Percentiles rank a stretch among this genome's conserved stretches.
Conservation (phyloP, 2,797 vertebrate genomes). For the Lacerta bilineata region DNA sequence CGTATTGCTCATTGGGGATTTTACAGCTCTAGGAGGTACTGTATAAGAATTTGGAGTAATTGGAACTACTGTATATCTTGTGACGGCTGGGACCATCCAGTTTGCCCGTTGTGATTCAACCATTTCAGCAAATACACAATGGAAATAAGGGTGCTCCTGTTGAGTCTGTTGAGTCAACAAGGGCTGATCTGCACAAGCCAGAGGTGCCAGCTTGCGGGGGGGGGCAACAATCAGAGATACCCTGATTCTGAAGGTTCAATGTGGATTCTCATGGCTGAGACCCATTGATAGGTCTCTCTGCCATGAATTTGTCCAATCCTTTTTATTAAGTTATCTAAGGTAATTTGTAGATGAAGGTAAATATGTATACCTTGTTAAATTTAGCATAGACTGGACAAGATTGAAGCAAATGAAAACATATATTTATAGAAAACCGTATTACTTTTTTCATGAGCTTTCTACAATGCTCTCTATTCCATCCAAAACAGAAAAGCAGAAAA, state of each 20-base stretch:
- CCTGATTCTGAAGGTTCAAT: too few relatives aligned
- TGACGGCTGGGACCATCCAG: neutral
- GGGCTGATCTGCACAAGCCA: too few relatives aligned
- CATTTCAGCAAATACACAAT: too few relatives aligned
- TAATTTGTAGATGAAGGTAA: neutral
- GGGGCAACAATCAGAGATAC: too few relatives aligned
- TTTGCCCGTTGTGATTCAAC: too few relatives aligned
- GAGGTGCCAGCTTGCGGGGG: too few relatives aligned
- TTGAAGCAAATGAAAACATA: neutral
- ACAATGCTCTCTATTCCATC: neutral
- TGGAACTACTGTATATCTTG: constrained; percentile 8
- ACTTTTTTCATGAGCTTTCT: constrained; percentile 16
- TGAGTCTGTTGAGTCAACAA: too few relatives aligned
- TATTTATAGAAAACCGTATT: neutral
- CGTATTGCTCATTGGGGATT: constrained; percentile 25
- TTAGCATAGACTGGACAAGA: neutral
- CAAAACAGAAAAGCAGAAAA: neutral
- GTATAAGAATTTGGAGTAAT: neutral
- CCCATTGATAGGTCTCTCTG: too few relatives aligned
- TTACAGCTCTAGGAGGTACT: neutral
- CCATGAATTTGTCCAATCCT: too few relatives aligned
- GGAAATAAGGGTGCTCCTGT: too few relatives aligned
- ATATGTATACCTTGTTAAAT: neutral
- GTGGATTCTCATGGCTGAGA: too few relatives aligned
- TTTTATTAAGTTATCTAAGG: too few relatives aligned